Conservation (phyloP, 2,888 invertebrate genomes). For the Lasioglossum zephyrum region DNA sequence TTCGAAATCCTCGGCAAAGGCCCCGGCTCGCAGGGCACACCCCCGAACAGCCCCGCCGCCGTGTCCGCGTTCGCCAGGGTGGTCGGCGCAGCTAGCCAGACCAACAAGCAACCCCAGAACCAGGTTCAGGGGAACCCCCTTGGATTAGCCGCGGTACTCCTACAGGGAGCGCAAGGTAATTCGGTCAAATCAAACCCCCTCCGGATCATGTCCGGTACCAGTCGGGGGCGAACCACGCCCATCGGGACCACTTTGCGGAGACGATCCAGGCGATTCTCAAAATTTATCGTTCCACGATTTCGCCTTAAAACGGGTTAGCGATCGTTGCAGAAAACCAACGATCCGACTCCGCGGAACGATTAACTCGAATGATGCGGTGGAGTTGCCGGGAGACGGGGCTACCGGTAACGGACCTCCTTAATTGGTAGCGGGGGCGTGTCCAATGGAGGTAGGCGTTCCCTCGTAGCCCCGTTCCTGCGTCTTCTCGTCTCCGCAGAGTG, state of each 20-base stretch:
- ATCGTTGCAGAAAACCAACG: neutral
- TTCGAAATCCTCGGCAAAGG: constrained; percentile 72
- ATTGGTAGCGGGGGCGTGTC: neutral
- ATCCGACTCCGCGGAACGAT: too few relatives aligned
- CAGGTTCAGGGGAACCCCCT: constrained; percentile 77
- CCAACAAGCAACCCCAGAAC: constrained; percentile 64
- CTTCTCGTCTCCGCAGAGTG: neutral
- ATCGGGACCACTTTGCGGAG: neutral
- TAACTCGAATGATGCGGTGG: neutral
- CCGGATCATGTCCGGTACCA: neutral
- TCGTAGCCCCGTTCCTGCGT: neutral
- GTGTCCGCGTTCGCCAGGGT: constrained; percentile 81
- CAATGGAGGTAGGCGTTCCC: neutral
- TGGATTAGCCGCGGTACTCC: constrained; percentile 83
- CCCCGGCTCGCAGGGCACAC: constrained; percentile 80
- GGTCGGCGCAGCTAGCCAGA: constrained; percentile 75
- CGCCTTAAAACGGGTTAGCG: neutral
- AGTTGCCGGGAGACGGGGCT: neutral
- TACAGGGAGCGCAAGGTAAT: constrained; percentile 85
- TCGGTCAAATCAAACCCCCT: constrained; percentile 1
- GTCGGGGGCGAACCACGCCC: neutral
- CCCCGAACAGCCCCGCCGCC: constrained; percentile 80
- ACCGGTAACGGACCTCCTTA: neutral
- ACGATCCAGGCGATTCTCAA: neutral
- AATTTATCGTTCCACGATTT: neutral